Evolutionary conservation across 2,888 invertebrate species (phyloP).

Genomic region (Pseudococcus jackbeardsleyi): DNA sequence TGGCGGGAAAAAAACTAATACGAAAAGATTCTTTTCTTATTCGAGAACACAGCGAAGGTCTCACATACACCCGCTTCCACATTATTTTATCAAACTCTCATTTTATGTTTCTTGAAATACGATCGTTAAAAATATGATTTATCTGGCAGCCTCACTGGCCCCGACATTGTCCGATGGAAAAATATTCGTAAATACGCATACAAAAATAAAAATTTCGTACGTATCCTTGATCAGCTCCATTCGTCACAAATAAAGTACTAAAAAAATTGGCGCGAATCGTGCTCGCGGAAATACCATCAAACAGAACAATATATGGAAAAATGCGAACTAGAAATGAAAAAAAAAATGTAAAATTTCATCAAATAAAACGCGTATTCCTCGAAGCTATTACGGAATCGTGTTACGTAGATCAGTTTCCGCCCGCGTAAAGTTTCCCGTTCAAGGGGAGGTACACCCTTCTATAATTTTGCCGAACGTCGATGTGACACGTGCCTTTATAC

Average conservation of each 20-base stretch:
- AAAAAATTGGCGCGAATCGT: not conserved
- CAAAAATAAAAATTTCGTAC: not conserved
- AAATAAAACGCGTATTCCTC: not conserved
- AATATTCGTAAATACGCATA: not conserved
- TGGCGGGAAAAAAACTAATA: not conserved
- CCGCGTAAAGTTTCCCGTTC: not conserved
- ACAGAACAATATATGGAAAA: not conserved
- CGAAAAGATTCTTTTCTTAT: not conserved
- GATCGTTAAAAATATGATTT: not conserved
- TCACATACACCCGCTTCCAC: not conserved
- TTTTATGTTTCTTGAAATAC: not conserved
- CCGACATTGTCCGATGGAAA: not conserved
- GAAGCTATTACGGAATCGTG: conserved; percentile 6
- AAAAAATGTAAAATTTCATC: not conserved
- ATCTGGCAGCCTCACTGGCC: not conserved
- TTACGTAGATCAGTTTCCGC: conserved; percentile 12
- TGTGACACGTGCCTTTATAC: conserved; percentile 26
- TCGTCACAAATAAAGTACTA: not conserved
- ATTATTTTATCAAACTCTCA: not conserved
- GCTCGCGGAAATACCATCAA: too few species aligned
- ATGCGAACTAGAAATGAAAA: not conserved
- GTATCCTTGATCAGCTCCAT: not conserved
- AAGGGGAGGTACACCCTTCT: not conserved
- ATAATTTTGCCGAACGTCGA: not conserved
- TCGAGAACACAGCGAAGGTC: not conserved